Percentiles rank a stretch among this genome's conserved stretches.
Evolutionary conservation across 2,888 invertebrate genomes (phyloP).

Genomic region (Cepaea hortensis): DNA sequence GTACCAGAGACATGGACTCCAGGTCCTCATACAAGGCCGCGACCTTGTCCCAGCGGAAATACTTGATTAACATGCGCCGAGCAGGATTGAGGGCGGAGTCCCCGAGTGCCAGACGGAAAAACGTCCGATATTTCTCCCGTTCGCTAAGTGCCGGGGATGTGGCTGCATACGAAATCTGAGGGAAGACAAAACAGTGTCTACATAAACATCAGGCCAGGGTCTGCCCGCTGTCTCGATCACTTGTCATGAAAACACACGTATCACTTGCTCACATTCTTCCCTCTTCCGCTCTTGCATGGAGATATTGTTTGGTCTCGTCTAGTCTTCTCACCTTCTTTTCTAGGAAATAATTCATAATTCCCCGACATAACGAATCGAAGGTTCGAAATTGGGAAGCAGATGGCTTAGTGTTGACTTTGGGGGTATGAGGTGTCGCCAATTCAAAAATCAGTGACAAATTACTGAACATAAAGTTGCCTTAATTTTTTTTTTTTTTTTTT

Average conservation of each 20-base stretch:
- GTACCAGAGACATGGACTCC: slow-evolving; percentile 86
- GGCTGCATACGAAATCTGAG: slow-evolving; percentile 90
- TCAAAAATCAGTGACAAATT: too few relatives aligned
- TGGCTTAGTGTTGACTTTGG: too few relatives aligned
- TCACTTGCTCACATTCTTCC: neutral
- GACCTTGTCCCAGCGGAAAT: slow-evolving; percentile 90
- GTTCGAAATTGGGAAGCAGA: too few relatives aligned
- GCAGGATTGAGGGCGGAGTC: slow-evolving; percentile 93
- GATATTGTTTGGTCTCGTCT: too few relatives aligned
- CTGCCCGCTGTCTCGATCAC: neutral
- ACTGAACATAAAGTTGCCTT: too few relatives aligned
- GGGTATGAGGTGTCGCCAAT: too few relatives aligned
- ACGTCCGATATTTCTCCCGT: slow-evolving; percentile 90
- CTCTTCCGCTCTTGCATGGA: too few relatives aligned
- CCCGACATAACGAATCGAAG: too few relatives aligned
- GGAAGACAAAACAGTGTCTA: neutral
- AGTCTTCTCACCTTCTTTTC: too few relatives aligned
- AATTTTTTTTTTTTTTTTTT: too few relatives aligned
- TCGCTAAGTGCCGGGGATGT: slow-evolving; percentile 92
- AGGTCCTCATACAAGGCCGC: slow-evolving; percentile 91
- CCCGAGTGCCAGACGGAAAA: slow-evolving; percentile 91
- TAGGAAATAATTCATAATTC: too few relatives aligned
- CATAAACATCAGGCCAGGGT: neutral
- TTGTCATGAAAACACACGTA: neutral
- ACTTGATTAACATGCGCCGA: slow-evolving; percentile 87